phyloP scores from a whole-genome alignment of 2,113 vertebrate genomes.

The Corythoichthys intestinalis region DNA sequence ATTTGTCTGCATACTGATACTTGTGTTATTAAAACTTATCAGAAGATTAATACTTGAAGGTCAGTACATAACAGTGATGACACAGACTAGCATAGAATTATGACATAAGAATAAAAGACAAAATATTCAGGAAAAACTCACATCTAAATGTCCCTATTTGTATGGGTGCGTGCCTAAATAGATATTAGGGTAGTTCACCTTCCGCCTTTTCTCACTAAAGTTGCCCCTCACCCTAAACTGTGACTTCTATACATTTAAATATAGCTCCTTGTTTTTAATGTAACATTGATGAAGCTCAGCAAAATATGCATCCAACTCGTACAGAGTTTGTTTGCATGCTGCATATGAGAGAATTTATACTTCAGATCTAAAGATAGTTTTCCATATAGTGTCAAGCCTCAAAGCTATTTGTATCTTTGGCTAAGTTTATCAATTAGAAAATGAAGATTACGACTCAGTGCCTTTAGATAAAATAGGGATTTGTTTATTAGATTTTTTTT shows the following conservation, averaged over 20 bases:
- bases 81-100: neutral
- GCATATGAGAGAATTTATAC: neutral
- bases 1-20: neutral
- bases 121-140: neutral
- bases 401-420: neutral
- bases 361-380: neutral
- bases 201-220: neutral
- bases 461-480: slow-evolving; percentile 1
- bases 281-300: neutral
- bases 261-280: neutral
- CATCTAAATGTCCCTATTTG: neutral
- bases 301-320: neutral
- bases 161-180: neutral
- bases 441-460: neutral
- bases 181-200: neutral
- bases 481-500: neutral
- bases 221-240: neutral
- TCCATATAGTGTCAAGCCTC: neutral
- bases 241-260: neutral
- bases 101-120: neutral
- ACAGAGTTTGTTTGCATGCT: neutral
- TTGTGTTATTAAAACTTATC: neutral
- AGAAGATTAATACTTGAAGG: neutral
- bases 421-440: neutral
- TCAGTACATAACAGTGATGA: neutral